Percentiles rank a stretch among this genome's conserved stretches.
Conservation (phyloP, 2,797 vertebrate genomes). For the Hydrolagus colliei region DNA sequence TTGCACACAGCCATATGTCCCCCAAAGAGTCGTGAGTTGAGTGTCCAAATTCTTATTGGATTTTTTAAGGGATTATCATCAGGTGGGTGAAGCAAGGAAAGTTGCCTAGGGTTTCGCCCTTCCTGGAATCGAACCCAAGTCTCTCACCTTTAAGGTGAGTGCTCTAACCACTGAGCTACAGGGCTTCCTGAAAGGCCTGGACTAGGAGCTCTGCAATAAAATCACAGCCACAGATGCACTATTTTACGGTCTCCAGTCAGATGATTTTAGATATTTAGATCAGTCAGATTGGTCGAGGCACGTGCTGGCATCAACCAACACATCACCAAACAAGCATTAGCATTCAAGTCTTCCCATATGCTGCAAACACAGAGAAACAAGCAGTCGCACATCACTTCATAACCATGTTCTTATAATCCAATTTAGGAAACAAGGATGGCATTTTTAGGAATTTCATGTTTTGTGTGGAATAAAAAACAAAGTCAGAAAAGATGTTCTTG, state of each 20-base stretch:
- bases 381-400: neutral
- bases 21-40: too few species aligned
- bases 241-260: neutral
- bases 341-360: neutral
- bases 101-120: too few species aligned
- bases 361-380: conserved; percentile 7
- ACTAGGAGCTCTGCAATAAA: neutral
- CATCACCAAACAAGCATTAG: neutral
- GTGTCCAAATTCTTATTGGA: too few species aligned
- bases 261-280: neutral
- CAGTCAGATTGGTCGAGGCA: too few species aligned
- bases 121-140: too few species aligned
- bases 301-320: too few species aligned
- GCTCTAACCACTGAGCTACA: neutral
- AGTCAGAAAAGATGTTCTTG: conserved; percentile 10
- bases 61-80: too few species aligned
- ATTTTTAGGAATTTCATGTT: conserved; percentile 21
- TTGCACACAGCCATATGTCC: too few species aligned
- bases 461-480: neutral
- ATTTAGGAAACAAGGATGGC: neutral
- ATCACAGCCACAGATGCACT: neutral
- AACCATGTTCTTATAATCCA: conserved; percentile 3
- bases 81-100: too few species aligned
- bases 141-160: too few species aligned
- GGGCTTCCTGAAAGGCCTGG: too few species aligned